Evolutionary conservation across 2,888 invertebrate genomes (phyloP).

Genomic region (Thereva unica): DNA sequence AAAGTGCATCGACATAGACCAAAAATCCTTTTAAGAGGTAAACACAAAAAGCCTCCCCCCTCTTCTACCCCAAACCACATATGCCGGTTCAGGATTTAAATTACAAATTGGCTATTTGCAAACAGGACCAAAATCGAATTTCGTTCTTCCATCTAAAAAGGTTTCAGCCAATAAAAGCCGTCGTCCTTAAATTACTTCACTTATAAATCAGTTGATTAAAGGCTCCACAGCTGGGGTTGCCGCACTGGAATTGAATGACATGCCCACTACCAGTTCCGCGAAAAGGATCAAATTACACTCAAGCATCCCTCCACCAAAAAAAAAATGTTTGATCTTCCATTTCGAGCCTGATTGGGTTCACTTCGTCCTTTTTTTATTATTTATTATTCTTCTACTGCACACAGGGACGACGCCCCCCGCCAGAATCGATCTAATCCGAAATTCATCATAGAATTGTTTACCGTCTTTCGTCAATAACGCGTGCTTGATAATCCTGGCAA

Average conservation of each 20-base stretch:
- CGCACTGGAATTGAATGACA: conserved; percentile 31
- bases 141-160: conserved; percentile 7
- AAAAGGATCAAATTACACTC: conserved; percentile 9
- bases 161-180: background rate
- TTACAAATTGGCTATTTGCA: conserved; percentile 38
- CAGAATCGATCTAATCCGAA: conserved; percentile 32
- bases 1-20: too few species aligned
- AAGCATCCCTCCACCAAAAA: background rate
- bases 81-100: conserved; percentile 34
- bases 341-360: conserved; percentile 21
- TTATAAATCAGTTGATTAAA: conserved; percentile 29
- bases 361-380: conserved; percentile 16
- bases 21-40: too few species aligned
- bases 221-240: conserved; percentile 16
- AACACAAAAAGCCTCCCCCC: too few species aligned
- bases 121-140: conserved; percentile 31
- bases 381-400: too few species aligned
- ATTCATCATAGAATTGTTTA: conserved; percentile 22
- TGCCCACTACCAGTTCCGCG: conserved; percentile 9
- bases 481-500: conserved; percentile 27
- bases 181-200: conserved; percentile 20
- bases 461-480: conserved; percentile 12
- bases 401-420: background rate
- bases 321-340: conserved; percentile 27
- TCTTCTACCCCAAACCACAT: conserved; percentile 13